Evolutionary conservation across 2,797 vertebrate species (phyloP).

Genomic region (Chloroceryle inda): DNA sequence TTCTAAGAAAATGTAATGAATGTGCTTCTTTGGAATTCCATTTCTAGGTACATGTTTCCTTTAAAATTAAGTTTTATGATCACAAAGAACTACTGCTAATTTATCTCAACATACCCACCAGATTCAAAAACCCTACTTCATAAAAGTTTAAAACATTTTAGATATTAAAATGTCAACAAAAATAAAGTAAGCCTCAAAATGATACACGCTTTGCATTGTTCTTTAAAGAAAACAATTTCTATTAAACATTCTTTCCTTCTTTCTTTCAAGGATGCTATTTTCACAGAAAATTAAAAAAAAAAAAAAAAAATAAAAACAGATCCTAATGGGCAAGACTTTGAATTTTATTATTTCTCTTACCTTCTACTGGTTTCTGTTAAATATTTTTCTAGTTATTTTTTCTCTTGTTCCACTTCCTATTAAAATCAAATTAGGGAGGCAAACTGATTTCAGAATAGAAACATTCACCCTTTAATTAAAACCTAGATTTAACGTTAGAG

Average conservation of each 20-base stretch:
- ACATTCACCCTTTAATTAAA: not conserved
- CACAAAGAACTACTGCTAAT: not conserved
- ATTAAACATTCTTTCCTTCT: not conserved
- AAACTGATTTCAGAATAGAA: conserved; percentile 2
- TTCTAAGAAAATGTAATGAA: not conserved
- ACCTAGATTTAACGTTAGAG: not conserved
- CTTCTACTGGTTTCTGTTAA: not conserved
- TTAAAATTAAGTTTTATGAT: not conserved
- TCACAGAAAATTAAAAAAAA: not conserved
- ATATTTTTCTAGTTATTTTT: not conserved
- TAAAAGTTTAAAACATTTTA: not conserved
- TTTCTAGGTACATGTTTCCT: not conserved
- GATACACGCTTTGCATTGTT: not conserved
- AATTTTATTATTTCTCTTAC: not conserved
- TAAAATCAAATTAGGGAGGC: not conserved
- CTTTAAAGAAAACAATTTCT: not conserved
- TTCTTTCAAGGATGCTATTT: not conserved
- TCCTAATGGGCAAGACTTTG: not conserved
- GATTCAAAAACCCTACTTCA: not conserved
- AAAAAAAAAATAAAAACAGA: not conserved
- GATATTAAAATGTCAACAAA: not conserved
- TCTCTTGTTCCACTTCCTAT: not conserved
- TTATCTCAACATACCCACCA: not conserved
- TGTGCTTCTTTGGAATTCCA: not conserved
- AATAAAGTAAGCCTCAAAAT: not conserved